phyloP scores from a whole-genome alignment of 2,797 vertebrate species.

The Mus minutoides region DNA sequence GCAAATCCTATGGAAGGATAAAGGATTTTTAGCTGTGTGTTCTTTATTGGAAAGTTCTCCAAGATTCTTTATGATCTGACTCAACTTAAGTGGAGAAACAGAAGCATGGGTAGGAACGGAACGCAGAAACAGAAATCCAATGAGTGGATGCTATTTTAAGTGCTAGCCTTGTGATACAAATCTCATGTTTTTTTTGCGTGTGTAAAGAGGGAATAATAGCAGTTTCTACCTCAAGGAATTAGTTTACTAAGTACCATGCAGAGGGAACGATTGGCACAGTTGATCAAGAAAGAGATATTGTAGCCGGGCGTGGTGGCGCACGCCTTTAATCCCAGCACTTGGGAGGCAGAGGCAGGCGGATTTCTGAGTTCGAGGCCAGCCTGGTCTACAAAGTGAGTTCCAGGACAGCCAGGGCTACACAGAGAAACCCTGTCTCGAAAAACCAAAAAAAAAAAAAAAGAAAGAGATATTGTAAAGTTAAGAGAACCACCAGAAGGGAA shows the following conservation, averaged over 20 bases:
- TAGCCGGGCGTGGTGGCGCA: too few relatives aligned
- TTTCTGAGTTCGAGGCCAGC: too few relatives aligned
- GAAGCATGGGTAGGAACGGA: background rate
- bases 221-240: background rate
- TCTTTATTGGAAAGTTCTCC: background rate
- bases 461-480: slow-evolving; percentile 6
- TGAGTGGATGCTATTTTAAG: background rate
- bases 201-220: background rate
- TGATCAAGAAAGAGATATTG: background rate
- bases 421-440: too few relatives aligned
- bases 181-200: background rate
- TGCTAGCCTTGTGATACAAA: background rate
- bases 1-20: background rate
- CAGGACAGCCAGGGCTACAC: too few relatives aligned
- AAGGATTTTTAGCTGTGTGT: background rate
- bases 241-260: background rate
- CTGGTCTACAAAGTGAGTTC: too few relatives aligned
- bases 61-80: slow-evolving; percentile 2
- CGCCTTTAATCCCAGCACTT: too few relatives aligned
- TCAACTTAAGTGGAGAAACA: background rate
- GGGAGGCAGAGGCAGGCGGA: too few relatives aligned
- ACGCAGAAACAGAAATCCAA: background rate
- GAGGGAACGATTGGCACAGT: background rate
- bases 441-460: too few relatives aligned
- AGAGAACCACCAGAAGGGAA: background rate